Evolutionary conservation across 2,797 vertebrate genomes (phyloP).

Genomic region (Gallinago nigripennis): DNA sequence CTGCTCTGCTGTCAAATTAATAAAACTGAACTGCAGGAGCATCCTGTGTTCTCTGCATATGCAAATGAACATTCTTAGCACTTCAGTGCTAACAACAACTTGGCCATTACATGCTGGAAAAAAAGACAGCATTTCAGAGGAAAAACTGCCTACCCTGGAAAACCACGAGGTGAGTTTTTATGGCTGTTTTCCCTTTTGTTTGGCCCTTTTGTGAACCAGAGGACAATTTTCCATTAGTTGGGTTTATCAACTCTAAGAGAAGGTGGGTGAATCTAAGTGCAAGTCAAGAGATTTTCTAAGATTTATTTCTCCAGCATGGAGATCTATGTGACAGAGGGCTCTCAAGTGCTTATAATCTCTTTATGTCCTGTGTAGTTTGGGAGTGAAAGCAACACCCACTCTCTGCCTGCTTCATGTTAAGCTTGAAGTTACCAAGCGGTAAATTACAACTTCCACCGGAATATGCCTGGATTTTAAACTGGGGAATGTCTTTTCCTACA

Average conservation of each 20-base stretch:
- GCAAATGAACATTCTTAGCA: neutral
- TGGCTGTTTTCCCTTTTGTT: neutral
- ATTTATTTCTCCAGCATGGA: neutral
- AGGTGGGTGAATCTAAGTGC: neutral
- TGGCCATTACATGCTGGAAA: neutral
- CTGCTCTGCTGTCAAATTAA: neutral
- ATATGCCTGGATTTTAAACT: neutral
- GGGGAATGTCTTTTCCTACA: neutral
- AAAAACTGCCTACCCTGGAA: neutral
- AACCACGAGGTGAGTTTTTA: neutral
- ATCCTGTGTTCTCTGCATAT: neutral
- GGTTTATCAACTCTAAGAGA: neutral
- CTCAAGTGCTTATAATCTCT: neutral
- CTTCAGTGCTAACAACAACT: neutral
- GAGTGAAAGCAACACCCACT: neutral
- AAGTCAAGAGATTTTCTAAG: neutral
- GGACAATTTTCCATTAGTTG: neutral
- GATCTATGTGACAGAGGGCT: neutral
- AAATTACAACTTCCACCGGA: neutral
- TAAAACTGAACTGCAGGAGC: neutral
- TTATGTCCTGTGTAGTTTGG: neutral
- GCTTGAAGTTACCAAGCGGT: neutral
- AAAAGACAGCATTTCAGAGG: neutral
- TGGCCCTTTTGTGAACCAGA: neutral
- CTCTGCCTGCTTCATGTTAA: neutral